phyloP scores from a whole-genome alignment of 2,113 vertebrate species.

The Carlito syrichta region DNA sequence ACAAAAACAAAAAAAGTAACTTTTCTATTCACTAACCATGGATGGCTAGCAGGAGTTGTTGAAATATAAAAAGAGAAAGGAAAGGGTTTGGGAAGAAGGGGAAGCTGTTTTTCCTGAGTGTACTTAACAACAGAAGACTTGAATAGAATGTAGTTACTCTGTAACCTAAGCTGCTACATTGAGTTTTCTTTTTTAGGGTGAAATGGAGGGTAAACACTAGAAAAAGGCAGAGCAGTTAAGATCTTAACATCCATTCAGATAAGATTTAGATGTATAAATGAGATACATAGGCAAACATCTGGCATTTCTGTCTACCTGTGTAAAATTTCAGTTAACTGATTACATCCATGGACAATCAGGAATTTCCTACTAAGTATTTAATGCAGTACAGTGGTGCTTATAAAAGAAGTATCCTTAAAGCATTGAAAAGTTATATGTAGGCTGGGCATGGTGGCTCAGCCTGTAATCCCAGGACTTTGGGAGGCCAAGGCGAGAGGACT shows the following conservation, averaged over 20 bases:
- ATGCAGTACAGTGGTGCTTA: not conserved
- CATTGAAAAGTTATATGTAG: not conserved
- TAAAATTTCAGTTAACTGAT: constrained; percentile 8
- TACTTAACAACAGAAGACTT: constrained; percentile 5
- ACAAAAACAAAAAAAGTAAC: no score
- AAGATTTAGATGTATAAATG: not conserved
- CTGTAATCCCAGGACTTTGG: no score
- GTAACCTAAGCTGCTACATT: not conserved
- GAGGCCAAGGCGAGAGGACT: no score
- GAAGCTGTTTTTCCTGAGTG: not conserved
- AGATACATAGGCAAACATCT: not conserved
- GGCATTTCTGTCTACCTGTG: not conserved
- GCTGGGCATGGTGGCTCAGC: no score
- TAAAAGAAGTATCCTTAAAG: not conserved
- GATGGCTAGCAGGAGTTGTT: not conserved
- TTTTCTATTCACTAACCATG: not conserved
- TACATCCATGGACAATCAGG: not conserved
- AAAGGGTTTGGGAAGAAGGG: not conserved
- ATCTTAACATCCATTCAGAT: not conserved
- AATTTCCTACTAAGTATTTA: not conserved
- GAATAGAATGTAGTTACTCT: not conserved
- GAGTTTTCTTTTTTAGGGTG: not conserved
- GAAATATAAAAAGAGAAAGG: not conserved
- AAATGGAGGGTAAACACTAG: not conserved
- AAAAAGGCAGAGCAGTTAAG: not conserved